A percentile compares a stretch with the other conserved stretches of the same genome.
Conservation (phyloP, 1,140 invertebrate species). For the Thereuonema tuberculata region DNA sequence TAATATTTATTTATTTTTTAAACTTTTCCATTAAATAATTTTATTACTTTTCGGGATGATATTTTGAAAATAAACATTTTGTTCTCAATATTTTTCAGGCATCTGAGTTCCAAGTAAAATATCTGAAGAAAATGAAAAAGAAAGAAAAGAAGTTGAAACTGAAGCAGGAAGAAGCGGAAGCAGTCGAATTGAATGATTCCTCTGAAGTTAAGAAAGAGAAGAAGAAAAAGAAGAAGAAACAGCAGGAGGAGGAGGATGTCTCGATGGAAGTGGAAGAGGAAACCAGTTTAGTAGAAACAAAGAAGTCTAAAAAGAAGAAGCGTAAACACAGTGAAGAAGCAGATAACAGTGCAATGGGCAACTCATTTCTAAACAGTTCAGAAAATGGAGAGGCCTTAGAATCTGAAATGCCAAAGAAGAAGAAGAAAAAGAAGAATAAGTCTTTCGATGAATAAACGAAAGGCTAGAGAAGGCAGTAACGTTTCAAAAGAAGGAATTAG, state of each 20-base stretch:
- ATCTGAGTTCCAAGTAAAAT: no score
- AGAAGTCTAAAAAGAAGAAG: slow-evolving; percentile 14
- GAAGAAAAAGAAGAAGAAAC: slow-evolving; percentile 26
- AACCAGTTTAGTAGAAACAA: slow-evolving; percentile 28
- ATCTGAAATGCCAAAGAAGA: slow-evolving; percentile 7
- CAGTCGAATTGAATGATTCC: no score
- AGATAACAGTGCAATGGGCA: slow-evolving; percentile 2
- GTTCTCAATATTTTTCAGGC: no score
- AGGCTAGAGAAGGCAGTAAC: no score
- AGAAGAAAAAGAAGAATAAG: slow-evolving; percentile 18
- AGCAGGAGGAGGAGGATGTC: not conserved
- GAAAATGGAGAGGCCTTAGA: not conserved
- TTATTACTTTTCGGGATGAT: no score
- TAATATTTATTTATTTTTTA: no score
- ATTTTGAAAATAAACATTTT: no score
- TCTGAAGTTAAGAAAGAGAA: slow-evolving; percentile 39
- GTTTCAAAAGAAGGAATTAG: no score
- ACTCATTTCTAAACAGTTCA: not conserved
- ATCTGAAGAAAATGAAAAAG: no score
- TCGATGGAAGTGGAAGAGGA: no score
- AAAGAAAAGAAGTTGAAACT: no score
- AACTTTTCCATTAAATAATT: no score
- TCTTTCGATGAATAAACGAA: not conserved
- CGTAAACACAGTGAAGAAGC: slow-evolving; percentile 24
- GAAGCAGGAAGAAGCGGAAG: slow-evolving; percentile 34